Conservation (phyloP, 2,888 invertebrate species). For the Spilarctia lutea region DNA sequence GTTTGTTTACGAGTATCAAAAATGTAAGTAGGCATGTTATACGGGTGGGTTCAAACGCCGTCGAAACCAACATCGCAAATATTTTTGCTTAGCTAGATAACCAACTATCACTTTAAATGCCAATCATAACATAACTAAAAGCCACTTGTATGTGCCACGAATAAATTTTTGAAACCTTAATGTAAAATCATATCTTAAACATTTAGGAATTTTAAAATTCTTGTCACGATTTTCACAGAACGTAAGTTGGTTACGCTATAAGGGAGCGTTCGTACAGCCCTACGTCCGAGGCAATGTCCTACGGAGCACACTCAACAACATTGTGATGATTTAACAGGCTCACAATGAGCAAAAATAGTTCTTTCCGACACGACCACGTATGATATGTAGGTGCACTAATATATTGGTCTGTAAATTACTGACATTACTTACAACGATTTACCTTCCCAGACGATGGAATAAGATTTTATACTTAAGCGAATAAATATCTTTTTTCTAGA, state of each 20-base stretch:
- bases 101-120: conserved; percentile 15
- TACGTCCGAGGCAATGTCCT: conserved; percentile 74
- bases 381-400: conserved; percentile 51
- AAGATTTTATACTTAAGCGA: not conserved
- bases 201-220: conserved; percentile 29
- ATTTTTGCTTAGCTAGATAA: conserved; percentile 12
- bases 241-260: conserved; percentile 21
- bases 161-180: not conserved
- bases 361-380: conserved; percentile 66
- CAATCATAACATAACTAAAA: conserved; percentile 21
- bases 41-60: conserved; percentile 13
- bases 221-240: conserved; percentile 30
- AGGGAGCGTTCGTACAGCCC: conserved; percentile 50
- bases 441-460: not conserved
- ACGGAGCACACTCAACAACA: conserved; percentile 69
- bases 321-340: conserved; percentile 79
- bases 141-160: not conserved
- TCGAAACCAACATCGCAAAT: not conserved
- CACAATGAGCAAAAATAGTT: conserved; percentile 76
- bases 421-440: conserved; percentile 29
- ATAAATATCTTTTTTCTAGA: not conserved
- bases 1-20: conserved; percentile 8
- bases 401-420: conserved; percentile 11
- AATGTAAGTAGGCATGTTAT: conserved; percentile 5
- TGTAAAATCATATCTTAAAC: conserved; percentile 15